phyloP scores from a whole-genome alignment of 1,140 invertebrate genomes.

The Heliothis virescens region DNA sequence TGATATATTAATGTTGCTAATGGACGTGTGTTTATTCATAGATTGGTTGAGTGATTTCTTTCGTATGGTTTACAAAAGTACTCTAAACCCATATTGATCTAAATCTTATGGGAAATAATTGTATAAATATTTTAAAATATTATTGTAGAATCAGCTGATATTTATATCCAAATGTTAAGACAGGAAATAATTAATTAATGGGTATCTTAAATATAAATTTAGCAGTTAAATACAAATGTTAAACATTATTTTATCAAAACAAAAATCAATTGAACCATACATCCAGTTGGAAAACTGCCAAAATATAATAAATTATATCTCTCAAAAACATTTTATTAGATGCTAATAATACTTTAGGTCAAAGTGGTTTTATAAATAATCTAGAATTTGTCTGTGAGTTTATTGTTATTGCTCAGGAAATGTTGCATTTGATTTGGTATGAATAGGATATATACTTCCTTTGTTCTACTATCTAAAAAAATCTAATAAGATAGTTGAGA shows the following conservation, averaged over 20 bases:
- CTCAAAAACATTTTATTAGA: not conserved
- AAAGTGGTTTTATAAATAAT: not conserved
- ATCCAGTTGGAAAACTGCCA: conserved; percentile 22
- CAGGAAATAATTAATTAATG: too few relatives aligned
- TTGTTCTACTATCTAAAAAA: too few relatives aligned
- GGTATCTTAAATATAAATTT: not conserved
- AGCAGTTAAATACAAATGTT: not conserved
- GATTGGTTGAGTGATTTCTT: not conserved
- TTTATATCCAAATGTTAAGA: too few relatives aligned
- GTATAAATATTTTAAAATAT: too few relatives aligned
- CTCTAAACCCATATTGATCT: too few relatives aligned
- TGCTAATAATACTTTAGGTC: not conserved
- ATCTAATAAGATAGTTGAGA: too few relatives aligned
- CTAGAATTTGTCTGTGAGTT: not conserved
- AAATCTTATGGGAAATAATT: too few relatives aligned
- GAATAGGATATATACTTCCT: too few relatives aligned
- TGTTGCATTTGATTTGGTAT: too few relatives aligned
- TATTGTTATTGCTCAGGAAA: not conserved
- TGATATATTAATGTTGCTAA: conserved; percentile 44
- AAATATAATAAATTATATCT: conserved; percentile 21
- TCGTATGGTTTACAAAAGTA: not conserved
- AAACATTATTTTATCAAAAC: conserved; percentile 9
- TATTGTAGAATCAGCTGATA: too few relatives aligned
- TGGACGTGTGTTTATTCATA: conserved; percentile 40
- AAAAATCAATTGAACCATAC: conserved; percentile 24